Conservation (phyloP, 2,888 invertebrate genomes). For the Xanthorhoe spadicearia region DNA sequence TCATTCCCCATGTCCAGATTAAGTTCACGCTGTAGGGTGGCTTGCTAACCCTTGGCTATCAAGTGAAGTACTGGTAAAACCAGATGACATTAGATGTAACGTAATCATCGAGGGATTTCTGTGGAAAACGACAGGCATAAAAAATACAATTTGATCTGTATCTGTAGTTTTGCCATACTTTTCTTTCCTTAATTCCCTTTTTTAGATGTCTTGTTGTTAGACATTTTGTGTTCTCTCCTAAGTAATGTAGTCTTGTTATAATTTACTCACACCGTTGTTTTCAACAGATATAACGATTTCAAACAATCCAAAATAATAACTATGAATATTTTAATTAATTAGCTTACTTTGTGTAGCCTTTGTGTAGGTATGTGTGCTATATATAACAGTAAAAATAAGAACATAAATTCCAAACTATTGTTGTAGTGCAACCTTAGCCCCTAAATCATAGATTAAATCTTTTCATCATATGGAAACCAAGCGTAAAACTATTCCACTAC, state of each 20-base stretch:
- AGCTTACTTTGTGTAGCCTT: not conserved
- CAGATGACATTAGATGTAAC: slow-evolving; percentile 26
- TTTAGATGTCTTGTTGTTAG: no score
- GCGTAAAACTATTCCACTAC: slow-evolving; percentile 16
- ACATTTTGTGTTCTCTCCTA: no score
- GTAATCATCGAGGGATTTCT: slow-evolving; percentile 6
- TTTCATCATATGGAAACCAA: slow-evolving; percentile 18
- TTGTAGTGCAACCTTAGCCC: slow-evolving; percentile 13
- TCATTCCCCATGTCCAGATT: slow-evolving; percentile 67
- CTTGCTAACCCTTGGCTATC: slow-evolving; percentile 58
- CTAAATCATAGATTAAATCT: slow-evolving; percentile 28
- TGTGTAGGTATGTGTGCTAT: not conserved
- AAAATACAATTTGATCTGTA: no score
- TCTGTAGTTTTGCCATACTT: no score
- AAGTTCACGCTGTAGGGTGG: slow-evolving; percentile 62
- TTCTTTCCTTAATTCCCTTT: no score
- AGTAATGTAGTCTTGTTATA: no score
- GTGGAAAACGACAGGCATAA: slow-evolving; percentile 13
- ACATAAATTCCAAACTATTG: slow-evolving; percentile 14
- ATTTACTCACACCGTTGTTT: no score
- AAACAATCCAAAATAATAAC: no score
- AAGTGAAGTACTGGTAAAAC: slow-evolving; percentile 41
- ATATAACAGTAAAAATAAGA: not conserved
- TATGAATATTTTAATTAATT: not conserved
- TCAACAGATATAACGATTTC: no score